A percentile compares a stretch with the other conserved stretches of the same genome.
phyloP scores from a whole-genome alignment of 2,888 invertebrate genomes.

The Synergus laeviventris region DNA sequence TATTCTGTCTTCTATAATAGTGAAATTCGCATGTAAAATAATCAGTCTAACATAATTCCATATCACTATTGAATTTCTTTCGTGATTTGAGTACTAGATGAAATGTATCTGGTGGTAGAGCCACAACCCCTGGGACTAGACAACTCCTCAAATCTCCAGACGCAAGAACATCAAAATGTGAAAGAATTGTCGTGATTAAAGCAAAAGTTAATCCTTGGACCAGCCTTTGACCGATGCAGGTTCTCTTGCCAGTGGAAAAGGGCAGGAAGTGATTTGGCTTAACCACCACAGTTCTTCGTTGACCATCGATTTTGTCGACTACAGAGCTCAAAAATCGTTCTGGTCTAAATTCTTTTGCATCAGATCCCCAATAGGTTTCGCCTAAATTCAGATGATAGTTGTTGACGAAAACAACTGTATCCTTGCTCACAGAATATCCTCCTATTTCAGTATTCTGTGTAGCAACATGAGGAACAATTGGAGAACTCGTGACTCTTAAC shows the following conservation, averaged over 20 bases:
- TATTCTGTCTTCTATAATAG: slow-evolving; percentile 9
- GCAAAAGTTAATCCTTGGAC: slow-evolving; percentile 87
- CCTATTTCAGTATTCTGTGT: slow-evolving; percentile 85
- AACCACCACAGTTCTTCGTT: slow-evolving; percentile 71
- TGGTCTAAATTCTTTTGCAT: slow-evolving; percentile 83
- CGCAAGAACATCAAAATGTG: slow-evolving; percentile 82
- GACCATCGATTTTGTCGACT: slow-evolving; percentile 25
- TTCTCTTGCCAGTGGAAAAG: slow-evolving; percentile 91
- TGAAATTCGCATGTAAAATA: slow-evolving; percentile 4
- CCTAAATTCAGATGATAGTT: slow-evolving; percentile 89
- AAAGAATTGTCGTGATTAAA: slow-evolving; percentile 84
- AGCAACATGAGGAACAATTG: slow-evolving; percentile 93
- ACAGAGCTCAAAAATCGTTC: slow-evolving; percentile 83
- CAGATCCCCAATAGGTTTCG: slow-evolving; percentile 84
- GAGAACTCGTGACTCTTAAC: slow-evolving; percentile 87
- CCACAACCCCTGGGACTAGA: slow-evolving; percentile 82
- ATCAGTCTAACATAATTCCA: slow-evolving; percentile 3
- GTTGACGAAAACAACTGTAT: slow-evolving; percentile 89
- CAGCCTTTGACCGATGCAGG: slow-evolving; percentile 89
- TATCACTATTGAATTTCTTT: slow-evolving; percentile 24
- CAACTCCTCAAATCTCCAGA: slow-evolving; percentile 80
- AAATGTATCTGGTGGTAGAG: slow-evolving; percentile 85
- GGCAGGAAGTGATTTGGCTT: slow-evolving; percentile 87
- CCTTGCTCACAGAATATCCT: slow-evolving; percentile 85
- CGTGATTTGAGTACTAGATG: slow-evolving; percentile 76